Evolutionary conservation across 2,888 invertebrate species (phyloP).

Genomic region (Athripsodes cinereus): DNA sequence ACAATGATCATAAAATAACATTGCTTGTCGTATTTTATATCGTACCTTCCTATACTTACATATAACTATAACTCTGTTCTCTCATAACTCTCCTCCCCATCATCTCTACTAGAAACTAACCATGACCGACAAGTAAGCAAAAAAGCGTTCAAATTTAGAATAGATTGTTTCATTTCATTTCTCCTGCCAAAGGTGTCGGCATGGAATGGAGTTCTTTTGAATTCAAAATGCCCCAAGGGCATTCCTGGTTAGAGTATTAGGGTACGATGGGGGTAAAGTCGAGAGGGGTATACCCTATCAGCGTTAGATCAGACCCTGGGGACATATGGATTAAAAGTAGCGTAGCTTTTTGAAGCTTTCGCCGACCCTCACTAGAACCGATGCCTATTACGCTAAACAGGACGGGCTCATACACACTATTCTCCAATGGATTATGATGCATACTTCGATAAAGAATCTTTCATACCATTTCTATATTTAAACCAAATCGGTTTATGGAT

Average conservation of each 20-base stretch:
- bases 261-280: conserved; percentile 21
- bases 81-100: no score
- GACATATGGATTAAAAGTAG: conserved; percentile 29
- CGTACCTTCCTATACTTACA: no score
- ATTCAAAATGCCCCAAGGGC: conserved; percentile 26
- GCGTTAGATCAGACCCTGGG: conserved; percentile 29
- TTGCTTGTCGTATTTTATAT: no score
- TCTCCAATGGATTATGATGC: background rate
- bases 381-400: conserved; percentile 30
- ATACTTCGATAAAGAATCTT: no score
- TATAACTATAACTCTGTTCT: no score
- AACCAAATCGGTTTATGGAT: no score
- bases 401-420: conserved; percentile 29
- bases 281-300: conserved; percentile 27
- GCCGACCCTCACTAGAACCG: conserved; percentile 17
- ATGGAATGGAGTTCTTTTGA: conserved; percentile 28
- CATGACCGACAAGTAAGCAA: conserved; percentile 22
- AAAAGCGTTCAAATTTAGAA: conserved; percentile 26
- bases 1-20: no score
- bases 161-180: conserved; percentile 29
- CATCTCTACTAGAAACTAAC: background rate
- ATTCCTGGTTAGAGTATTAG: conserved; percentile 22
- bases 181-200: conserved; percentile 26
- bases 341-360: conserved; percentile 26
- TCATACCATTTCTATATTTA: no score